Conservation (phyloP, 2,113 vertebrate species). For the Cephalopholis sonnerati region DNA sequence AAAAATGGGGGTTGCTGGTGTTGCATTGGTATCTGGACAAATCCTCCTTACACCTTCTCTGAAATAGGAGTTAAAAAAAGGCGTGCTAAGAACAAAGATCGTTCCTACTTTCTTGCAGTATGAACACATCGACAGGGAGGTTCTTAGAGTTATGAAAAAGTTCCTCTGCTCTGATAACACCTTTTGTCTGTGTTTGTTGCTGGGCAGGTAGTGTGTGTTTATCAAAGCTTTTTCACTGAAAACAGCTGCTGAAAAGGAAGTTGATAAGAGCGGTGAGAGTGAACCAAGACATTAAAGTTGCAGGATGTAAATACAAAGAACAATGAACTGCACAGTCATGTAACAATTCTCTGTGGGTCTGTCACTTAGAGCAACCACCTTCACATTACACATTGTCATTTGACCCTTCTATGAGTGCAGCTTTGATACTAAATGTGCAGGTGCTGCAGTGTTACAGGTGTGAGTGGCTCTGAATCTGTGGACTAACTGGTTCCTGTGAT, state of each 20-base stretch:
- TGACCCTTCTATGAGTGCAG: background rate
- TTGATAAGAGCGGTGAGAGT: no score
- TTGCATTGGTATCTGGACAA: no score
- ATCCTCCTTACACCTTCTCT: no score
- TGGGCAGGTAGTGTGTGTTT: background rate
- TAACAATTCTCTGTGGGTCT: background rate
- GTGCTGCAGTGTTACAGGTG: background rate
- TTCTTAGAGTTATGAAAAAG: no score
- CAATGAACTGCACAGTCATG: background rate
- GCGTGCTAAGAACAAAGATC: no score
- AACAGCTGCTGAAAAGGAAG: background rate
- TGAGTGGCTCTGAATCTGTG: constrained; percentile 9
- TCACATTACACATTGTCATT: background rate
- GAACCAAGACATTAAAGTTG: no score
- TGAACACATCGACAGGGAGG: no score
- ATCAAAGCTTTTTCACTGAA: background rate
- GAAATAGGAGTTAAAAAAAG: no score
- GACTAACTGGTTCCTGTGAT: constrained; percentile 19
- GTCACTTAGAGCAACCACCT: background rate
- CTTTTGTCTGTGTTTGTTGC: no score
- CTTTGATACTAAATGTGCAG: background rate
- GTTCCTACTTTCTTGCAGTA: no score
- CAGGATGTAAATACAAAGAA: background rate
- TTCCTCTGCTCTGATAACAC: no score
- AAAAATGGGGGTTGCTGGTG: no score